phyloP scores from a whole-genome alignment of 2,797 vertebrate genomes.

The Lacerta viridis region DNA sequence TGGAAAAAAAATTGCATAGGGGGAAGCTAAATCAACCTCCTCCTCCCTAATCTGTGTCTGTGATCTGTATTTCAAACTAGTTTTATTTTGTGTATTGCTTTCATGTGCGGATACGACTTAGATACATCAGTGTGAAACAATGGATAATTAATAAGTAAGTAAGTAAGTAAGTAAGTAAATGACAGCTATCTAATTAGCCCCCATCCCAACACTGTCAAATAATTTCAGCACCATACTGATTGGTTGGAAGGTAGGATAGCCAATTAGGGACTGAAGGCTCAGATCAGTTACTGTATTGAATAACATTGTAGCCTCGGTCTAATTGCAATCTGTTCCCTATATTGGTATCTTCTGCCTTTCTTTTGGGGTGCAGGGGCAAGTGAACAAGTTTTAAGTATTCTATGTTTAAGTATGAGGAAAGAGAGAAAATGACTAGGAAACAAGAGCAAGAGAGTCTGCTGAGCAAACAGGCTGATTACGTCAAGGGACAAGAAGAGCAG shows the following conservation, averaged over 20 bases:
- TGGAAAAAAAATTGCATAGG: too few species aligned
- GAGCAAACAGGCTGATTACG: slow-evolving; percentile 78
- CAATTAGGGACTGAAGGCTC: background rate
- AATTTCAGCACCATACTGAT: background rate
- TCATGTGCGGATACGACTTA: too few species aligned
- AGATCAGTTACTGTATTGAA: background rate
- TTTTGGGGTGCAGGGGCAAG: background rate
- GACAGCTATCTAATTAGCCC: too few species aligned
- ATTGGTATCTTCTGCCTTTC: background rate
- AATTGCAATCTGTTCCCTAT: background rate
- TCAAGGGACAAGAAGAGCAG: slow-evolving; percentile 78
- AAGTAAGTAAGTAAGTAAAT: too few species aligned
- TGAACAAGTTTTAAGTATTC: slow-evolving; percentile 59
- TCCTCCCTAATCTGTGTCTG: too few species aligned
- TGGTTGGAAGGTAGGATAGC: background rate
- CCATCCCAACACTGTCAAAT: background rate
- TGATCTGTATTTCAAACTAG: too few species aligned
- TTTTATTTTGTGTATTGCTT: too few species aligned
- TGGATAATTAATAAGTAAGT: too few species aligned
- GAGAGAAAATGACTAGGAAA: slow-evolving; percentile 36
- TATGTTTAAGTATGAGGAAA: slow-evolving; percentile 66
- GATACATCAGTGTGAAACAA: too few species aligned
- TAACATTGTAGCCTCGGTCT: background rate
- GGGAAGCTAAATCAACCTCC: too few species aligned
- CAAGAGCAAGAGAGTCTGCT: slow-evolving; percentile 51